These are phyloP conservation scores for Anagrus nilaparvatae DNA, from an alignment of 1,140 invertebrate species.

Conservation along the genomic window DNA sequence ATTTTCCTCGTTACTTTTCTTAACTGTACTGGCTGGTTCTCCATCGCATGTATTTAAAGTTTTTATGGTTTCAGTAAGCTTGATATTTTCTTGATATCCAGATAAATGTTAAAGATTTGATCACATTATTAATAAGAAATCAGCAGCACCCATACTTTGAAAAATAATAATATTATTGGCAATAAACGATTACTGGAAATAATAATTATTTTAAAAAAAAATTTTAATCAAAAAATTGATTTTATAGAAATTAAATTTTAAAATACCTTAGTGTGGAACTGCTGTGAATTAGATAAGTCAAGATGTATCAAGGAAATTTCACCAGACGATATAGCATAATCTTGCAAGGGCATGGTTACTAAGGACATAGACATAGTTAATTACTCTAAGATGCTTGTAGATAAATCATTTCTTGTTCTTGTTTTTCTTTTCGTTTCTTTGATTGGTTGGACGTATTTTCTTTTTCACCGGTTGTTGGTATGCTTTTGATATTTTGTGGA, in stretches of 20 bases:
- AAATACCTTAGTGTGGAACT: slow-evolving; percentile 31
- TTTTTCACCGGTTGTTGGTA: no score
- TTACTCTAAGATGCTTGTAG: no score
- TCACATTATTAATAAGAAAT: slow-evolving; percentile 70
- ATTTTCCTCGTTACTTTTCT: slow-evolving; percentile 46
- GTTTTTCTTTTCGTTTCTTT: no score
- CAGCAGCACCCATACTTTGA: slow-evolving; percentile 64
- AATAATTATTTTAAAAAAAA: slow-evolving; percentile 9
- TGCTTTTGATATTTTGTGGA: no score
- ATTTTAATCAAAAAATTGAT: slow-evolving; percentile 1
- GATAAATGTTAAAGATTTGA: slow-evolving; percentile 63
- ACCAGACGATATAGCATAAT: slow-evolving; percentile 33
- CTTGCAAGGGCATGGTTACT: slow-evolving; percentile 52
- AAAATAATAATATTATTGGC: slow-evolving; percentile 46
- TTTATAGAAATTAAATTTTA: not conserved
- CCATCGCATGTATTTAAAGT: slow-evolving; percentile 69
- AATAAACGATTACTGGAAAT: slow-evolving; percentile 40
- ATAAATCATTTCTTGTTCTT: no score
- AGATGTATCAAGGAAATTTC: slow-evolving; percentile 23
- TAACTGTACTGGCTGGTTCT: slow-evolving; percentile 35
- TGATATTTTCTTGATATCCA: slow-evolving; percentile 60
- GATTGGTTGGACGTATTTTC: no score
- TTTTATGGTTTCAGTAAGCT: slow-evolving; percentile 56
- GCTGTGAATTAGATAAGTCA: slow-evolving; percentile 22
- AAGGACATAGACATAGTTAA: no score